Evolutionary conservation across 2,888 invertebrate species (phyloP), one percentile per base, ranked within the genome.

Genomic region (Neoscelio sp.): DNA sequence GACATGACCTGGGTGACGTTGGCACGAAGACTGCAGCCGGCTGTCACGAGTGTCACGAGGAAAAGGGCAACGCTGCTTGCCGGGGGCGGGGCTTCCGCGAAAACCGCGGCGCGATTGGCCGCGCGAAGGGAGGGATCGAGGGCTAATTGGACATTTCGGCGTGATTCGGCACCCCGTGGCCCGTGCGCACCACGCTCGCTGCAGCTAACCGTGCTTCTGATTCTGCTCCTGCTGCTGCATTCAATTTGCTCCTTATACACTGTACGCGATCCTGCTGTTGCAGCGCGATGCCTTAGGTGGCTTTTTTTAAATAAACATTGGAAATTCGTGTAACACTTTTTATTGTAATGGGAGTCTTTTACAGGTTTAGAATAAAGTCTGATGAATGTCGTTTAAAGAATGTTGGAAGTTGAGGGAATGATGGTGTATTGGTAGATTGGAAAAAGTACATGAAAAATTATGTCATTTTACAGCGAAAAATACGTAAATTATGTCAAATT

Each of bases 61-160:
- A 78, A 78, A 70, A 76, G 76, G 78, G 78, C 78, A 78, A 80
- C 80, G 73, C 58, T 50, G 75, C 74, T 71, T 18, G 52, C 44
- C 74, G 70, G 70, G 60, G 81, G 81, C 78, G 81, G 81, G 38
- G 81, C 74, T 54, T 58, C 1, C 40, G 70, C 30, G 42, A 42
- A 38, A 52, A 48, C 62, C 18, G 33, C 62, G 67, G 58, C 67
- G 54, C 35, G 70, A 81, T 81, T 81, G 79, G 81, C 28, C 54
- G 6, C 13, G 26, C 23, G 30, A 74, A 56, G 81, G 79, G 79
- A 77, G 76, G 79, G 74, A 70, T 76, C 71, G 74, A 70, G 78
- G 79, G 76, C 78, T 81, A 78, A 78, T 78, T 81, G 78, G 78
- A 62, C 65, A 78, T 81, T 78, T 81, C 62, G 75, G 64, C 78